Conservation (phyloP, 2,888 invertebrate species). For the Germaria angustata region DNA sequence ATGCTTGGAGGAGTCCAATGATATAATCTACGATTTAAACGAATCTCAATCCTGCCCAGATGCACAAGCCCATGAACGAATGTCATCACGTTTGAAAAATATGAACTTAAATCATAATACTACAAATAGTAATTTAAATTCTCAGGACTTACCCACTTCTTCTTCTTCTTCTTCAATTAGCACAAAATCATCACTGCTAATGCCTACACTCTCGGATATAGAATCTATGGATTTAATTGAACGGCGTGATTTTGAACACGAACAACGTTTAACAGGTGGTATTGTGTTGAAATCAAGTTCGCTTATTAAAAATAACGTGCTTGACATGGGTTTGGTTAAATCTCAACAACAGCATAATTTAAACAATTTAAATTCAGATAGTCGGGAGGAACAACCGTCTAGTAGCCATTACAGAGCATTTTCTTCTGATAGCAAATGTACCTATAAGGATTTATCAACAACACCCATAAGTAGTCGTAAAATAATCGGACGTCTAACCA, state of each 20-base stretch:
- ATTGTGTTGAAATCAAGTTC: constrained; percentile 77
- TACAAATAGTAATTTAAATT: constrained; percentile 44
- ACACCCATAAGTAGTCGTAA: constrained; percentile 80
- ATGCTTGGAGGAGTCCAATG: constrained; percentile 31
- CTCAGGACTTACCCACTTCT: constrained; percentile 57
- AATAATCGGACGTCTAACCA: constrained; percentile 77
- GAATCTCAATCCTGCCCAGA: constrained; percentile 51
- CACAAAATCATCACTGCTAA: constrained; percentile 39
- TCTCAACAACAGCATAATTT: constrained; percentile 54
- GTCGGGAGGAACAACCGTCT: constrained; percentile 75
- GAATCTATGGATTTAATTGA: constrained; percentile 80
- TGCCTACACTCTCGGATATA: constrained; percentile 74
- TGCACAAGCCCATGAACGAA: constrained; percentile 69
- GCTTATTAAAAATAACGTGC: constrained; percentile 76
- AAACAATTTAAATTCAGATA: constrained; percentile 58
- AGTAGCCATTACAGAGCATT: constrained; percentile 72
- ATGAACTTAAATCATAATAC: constrained; percentile 73
- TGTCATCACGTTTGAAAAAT: constrained; percentile 77
- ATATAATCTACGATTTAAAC: constrained; percentile 51
- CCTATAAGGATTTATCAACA: constrained; percentile 77
- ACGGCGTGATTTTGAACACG: constrained; percentile 79
- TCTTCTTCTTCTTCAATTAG: constrained; percentile 41
- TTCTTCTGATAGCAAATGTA: constrained; percentile 78
- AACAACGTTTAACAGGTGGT: constrained; percentile 78
- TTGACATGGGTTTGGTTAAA: constrained; percentile 77